These are phyloP conservation scores for Amblyopsis hoosieri DNA, from an alignment of 2,797 vertebrate genomes.

Conservation along the genomic window DNA sequence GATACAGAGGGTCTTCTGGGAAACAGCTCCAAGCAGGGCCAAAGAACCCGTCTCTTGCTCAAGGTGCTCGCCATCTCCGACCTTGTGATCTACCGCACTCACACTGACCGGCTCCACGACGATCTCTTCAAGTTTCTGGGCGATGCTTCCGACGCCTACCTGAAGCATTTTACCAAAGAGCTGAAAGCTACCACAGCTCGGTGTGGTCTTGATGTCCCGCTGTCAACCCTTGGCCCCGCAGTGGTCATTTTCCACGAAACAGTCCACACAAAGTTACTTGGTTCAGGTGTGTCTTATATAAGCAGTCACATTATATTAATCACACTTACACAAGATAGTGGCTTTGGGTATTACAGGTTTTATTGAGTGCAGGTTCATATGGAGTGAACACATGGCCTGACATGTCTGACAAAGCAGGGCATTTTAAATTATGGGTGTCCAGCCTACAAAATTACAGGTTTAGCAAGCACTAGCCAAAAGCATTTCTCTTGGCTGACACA, in stretches of 20 bases:
- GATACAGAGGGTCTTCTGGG: constrained; percentile 97
- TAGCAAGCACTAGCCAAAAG: constrained; percentile 22
- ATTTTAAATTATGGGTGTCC: background rate
- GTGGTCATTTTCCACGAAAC: constrained; percentile 99
- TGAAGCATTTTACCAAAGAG: constrained; percentile 98
- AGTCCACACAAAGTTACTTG: constrained; percentile 94
- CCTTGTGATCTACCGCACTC: constrained; percentile 97
- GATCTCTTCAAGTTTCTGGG: constrained; percentile 99
- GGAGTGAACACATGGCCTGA: no score
- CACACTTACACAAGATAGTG: no score
- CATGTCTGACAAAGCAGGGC: no score
- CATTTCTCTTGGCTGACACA: constrained; percentile 1
- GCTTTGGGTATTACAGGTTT: no score
- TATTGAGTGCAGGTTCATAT: no score
- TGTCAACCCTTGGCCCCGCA: constrained; percentile 95
- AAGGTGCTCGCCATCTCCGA: constrained; percentile 98
- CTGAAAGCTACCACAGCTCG: constrained; percentile 95
- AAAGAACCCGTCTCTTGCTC: constrained; percentile 94
- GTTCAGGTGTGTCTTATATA: constrained; percentile 83
- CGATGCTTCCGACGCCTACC: constrained; percentile 95
- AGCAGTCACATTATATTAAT: constrained; percentile 14
- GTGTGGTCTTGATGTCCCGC: constrained; percentile 94
- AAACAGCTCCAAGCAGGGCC: constrained; percentile 92
- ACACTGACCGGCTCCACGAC: constrained; percentile 95
- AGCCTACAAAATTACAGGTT: constrained; percentile 23